A percentile compares a stretch with the other conserved stretches of the same genome.
phyloP scores from a whole-genome alignment of 2,888 invertebrate species.

The Melikaiella ostensackeni region DNA sequence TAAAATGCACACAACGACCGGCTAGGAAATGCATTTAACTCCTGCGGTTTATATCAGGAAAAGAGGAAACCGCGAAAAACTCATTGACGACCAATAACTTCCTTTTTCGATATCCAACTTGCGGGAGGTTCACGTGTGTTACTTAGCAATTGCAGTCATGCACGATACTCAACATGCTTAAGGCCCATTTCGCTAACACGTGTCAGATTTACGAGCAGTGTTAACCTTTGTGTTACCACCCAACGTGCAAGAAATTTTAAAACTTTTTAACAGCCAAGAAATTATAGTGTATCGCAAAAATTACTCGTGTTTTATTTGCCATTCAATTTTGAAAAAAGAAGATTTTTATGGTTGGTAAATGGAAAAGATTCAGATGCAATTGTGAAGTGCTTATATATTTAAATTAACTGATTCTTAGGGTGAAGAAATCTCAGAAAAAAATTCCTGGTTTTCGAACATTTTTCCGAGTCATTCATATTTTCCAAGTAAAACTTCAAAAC shows the following conservation, averaged over 20 bases:
- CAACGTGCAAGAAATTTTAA: background rate
- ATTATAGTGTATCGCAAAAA: constrained; percentile 3
- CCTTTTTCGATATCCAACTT: constrained; percentile 31
- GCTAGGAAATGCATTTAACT: constrained; percentile 12
- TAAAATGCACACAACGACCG: background rate
- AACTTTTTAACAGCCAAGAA: background rate
- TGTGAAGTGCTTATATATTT: background rate
- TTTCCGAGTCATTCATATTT: too few species aligned
- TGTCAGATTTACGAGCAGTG: constrained; percentile 32
- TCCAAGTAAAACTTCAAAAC: too few species aligned
- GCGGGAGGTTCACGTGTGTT: constrained; percentile 18
- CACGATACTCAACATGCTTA: constrained; percentile 20
- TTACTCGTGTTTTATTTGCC: background rate
- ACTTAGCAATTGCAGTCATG: constrained; percentile 10
- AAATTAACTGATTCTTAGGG: background rate
- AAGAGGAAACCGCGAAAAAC: constrained; percentile 15
- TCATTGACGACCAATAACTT: constrained; percentile 29
- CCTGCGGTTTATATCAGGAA: constrained; percentile 15
- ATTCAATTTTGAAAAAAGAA: too few species aligned
- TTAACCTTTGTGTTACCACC: constrained; percentile 33
- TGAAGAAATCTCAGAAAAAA: background rate
- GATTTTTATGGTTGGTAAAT: background rate
- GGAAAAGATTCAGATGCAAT: background rate
- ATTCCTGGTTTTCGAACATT: too few species aligned
- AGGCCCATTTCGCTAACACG: constrained; percentile 32